Evolutionary conservation across 2,113 vertebrate species (phyloP), one percentile per base, ranked within the genome.

Genomic region (Calonectris borealis): DNA sequence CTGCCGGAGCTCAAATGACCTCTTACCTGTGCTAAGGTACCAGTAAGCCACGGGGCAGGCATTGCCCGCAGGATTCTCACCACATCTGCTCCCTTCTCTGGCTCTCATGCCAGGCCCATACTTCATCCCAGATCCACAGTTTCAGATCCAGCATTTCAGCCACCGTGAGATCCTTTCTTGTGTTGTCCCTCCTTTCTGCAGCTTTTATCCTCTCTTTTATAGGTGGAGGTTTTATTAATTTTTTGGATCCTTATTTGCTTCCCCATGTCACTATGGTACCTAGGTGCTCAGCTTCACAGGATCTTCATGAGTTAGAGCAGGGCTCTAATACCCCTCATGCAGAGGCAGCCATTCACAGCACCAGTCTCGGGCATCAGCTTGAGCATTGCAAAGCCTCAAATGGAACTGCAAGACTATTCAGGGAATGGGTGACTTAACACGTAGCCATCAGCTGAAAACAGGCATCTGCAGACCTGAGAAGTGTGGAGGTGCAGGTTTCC

Each of bases 1-100:
- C 94, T 60, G 57, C 75, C 48, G 64, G 77, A 84, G 70, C 60
- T 95, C 86, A 57, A 42, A 62, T 34, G 42, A 81, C 90, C 95
- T 94, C 95, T 73, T 94, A 97, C 97, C 97, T 98, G 97, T 58
- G 65, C 49, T 25, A 92, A 97, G 95, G 97, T 96, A 72, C 68
- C 83, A 1, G 62, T 22, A 42, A 92, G 58, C n/a, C 17, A 54
- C 2, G 13, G 76, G 61, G 36, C 57, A 82, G 51, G 83, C 90
- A 38, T 32, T 29, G 48, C 77, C 86, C 46, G 2, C 3, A 29
- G 94, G 72, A 70, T 55, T 72, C 76, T 54, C 48, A 34, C 48
- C 5, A 0, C 9, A 1, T 51, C 40, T 34, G 38, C 40, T 93
- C 61, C 52, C 9, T 75, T 44, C 18, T 46, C 61, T 51, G 36